Percentiles rank a stretch among this genome's conserved stretches.
Evolutionary conservation across 2,113 vertebrate genomes (phyloP).

Genomic region (Gnathonemus echidnorhynchus): DNA sequence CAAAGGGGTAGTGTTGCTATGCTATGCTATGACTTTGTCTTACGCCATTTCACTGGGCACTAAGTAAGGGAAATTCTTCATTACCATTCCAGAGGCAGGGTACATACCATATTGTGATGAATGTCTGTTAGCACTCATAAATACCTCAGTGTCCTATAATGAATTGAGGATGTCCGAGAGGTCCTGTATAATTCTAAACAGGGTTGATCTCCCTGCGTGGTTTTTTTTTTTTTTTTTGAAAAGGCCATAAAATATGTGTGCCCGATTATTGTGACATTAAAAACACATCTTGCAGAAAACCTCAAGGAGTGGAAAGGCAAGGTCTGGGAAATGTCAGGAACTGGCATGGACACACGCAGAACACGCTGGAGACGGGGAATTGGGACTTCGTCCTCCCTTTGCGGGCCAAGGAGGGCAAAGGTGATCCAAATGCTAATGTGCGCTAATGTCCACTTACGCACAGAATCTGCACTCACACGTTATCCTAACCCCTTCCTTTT

Average conservation of each 20-base stretch:
- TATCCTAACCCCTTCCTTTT: not conserved
- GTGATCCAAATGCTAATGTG: no score
- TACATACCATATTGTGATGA: not conserved
- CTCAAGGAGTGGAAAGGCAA: not conserved
- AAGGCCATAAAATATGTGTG: not conserved
- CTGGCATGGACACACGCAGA: not conserved
- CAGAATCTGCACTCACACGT: not conserved
- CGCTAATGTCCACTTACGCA: not conserved
- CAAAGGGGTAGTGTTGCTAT: not conserved
- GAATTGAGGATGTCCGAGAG: not conserved
- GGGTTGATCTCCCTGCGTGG: not conserved
- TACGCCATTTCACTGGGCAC: not conserved
- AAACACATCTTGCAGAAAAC: slow-evolving; percentile 12
- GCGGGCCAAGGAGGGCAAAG: not conserved
- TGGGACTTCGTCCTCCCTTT: not conserved
- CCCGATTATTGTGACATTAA: slow-evolving; percentile 9
- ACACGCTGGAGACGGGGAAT: not conserved
- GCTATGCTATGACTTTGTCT: not conserved
- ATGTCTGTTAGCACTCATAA: not conserved
- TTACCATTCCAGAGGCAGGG: not conserved
- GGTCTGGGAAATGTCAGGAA: slow-evolving; percentile 1
- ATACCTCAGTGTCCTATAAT: not conserved
- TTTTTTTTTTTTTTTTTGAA: slow-evolving; percentile 1
- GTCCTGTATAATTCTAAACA: not conserved
- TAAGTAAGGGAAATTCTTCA: slow-evolving; percentile 1